Conservation (phyloP, 2,113 vertebrate genomes). For the Orthonyx spaldingii region DNA sequence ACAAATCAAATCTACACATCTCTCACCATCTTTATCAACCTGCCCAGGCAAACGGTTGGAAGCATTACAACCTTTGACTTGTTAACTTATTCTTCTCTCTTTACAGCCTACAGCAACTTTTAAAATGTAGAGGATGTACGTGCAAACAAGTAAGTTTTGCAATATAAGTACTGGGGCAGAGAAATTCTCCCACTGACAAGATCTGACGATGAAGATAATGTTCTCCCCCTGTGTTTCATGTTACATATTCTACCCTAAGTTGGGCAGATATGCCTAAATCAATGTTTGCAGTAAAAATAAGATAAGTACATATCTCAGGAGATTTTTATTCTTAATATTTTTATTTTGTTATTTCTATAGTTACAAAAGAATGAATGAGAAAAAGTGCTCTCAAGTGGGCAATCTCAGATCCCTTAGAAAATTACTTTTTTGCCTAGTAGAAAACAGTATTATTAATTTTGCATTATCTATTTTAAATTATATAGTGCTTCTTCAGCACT, state of each 20-base stretch:
- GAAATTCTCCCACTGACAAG: slow-evolving; percentile 1
- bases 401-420: neutral
- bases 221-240: neutral
- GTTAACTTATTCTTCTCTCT: slow-evolving; percentile 71
- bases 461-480: neutral
- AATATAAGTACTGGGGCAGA: neutral
- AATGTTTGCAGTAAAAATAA: neutral
- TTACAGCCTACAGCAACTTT: slow-evolving; percentile 67
- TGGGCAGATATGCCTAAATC: neutral
- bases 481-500: neutral
- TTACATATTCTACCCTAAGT: neutral
- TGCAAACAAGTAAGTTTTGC: slow-evolving; percentile 38
- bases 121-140: neutral
- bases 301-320: neutral
- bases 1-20: neutral
- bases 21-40: slow-evolving; percentile 13
- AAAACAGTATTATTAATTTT: neutral
- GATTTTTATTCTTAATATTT: neutral
- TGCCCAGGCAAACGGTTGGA: slow-evolving; percentile 18
- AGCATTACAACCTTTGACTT: slow-evolving; percentile 67
- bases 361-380: neutral
- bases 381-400: neutral
- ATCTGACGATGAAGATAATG: neutral
- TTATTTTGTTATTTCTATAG: neutral
- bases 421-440: neutral